These are phyloP conservation scores for Lanius collurio DNA, from an alignment of 2,113 vertebrate species.

Conservation along the genomic window DNA sequence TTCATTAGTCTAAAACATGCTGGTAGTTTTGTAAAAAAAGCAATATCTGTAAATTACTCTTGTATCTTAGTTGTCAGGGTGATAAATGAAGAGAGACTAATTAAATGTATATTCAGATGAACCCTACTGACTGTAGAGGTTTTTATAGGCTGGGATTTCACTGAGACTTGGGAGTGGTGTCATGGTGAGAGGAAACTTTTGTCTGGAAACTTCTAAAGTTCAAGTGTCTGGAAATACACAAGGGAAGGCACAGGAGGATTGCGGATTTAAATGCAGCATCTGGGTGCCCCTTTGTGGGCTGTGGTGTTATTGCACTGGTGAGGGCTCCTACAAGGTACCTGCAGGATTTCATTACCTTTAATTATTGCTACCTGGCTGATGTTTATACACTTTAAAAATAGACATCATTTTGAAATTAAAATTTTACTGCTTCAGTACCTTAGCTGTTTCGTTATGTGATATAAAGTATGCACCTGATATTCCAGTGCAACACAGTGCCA, in stretches of 20 bases:
- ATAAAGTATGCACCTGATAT: neutral
- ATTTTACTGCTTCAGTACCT: neutral
- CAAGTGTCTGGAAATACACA: neutral
- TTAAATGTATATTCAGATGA: constrained; percentile 33
- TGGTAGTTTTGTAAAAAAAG: neutral
- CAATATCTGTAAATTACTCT: constrained; percentile 14
- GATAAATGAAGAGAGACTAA: constrained; percentile 49
- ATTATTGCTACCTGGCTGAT: constrained; percentile 12
- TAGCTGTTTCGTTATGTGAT: neutral
- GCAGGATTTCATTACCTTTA: neutral
- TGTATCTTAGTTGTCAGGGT: constrained; percentile 3
- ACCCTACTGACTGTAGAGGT: neutral
- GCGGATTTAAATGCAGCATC: neutral
- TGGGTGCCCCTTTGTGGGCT: constrained; percentile 50
- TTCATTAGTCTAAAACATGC: constrained; percentile 11
- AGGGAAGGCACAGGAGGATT: neutral
- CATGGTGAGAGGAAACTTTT: neutral
- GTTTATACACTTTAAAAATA: constrained; percentile 1
- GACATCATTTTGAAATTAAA: constrained; percentile 5
- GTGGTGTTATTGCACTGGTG: constrained; percentile 5
- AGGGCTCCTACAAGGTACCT: neutral
- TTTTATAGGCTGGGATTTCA: neutral
- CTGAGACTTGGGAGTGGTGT: neutral
- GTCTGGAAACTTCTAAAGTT: constrained; percentile 22
- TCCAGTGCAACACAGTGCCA: neutral